Percentiles rank a stretch among this genome's conserved stretches.
Evolutionary conservation across 2,888 invertebrate genomes (phyloP).

Genomic region (Orthosia gothica): DNA sequence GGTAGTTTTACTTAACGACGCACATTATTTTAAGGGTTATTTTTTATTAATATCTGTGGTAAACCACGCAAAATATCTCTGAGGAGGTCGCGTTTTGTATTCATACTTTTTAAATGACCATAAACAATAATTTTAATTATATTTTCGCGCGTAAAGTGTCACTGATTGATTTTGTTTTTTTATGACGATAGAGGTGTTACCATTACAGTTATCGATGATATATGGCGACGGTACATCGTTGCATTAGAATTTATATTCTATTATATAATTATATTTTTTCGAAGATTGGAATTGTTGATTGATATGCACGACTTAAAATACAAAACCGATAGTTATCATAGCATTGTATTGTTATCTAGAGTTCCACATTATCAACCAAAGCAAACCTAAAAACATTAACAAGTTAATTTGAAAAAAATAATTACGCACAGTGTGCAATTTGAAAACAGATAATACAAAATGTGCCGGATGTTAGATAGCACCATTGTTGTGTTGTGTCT

Average conservation of each 20-base stretch:
- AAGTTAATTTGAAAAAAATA: slow-evolving; percentile 83
- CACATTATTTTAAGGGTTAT: slow-evolving; percentile 64
- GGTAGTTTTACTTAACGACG: slow-evolving; percentile 83
- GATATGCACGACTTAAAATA: neutral
- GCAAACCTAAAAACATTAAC: slow-evolving; percentile 76
- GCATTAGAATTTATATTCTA: neutral
- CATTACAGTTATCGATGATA: neutral
- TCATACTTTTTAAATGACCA: slow-evolving; percentile 65
- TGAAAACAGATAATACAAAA: slow-evolving; percentile 79
- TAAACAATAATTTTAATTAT: slow-evolving; percentile 33
- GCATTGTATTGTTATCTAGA: slow-evolving; percentile 8
- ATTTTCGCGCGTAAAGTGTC: slow-evolving; percentile 14
- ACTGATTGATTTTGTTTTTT: neutral
- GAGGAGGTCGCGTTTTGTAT: slow-evolving; percentile 61
- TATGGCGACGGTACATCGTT: neutral
- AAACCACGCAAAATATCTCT: slow-evolving; percentile 75
- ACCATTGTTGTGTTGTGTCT: slow-evolving; percentile 81
- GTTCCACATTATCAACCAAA: slow-evolving; percentile 20
- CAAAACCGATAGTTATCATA: neutral
- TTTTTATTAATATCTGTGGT: slow-evolving; percentile 87
- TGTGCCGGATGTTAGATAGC: slow-evolving; percentile 80
- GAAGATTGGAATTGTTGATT: neutral
- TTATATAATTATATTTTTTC: neutral
- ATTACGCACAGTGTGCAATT: slow-evolving; percentile 77
- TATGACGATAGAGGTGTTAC: neutral